phyloP scores from a whole-genome alignment of 2,888 invertebrate genomes.

The Harpagoxenus sublaevis region DNA sequence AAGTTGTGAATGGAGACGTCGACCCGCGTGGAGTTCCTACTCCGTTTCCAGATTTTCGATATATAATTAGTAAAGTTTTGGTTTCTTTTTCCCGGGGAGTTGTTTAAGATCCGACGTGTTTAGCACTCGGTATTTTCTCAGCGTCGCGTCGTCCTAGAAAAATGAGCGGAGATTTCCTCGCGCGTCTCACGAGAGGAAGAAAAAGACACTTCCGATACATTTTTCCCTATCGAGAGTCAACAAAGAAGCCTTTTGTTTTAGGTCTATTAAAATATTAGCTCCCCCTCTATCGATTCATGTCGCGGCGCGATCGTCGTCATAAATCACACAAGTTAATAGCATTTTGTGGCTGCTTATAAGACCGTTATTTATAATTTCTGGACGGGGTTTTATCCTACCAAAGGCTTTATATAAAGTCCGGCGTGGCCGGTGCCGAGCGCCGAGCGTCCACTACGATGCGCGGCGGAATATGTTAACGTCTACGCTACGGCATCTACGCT shows the following conservation, averaged over 20 bases:
- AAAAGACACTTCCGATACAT: neutral
- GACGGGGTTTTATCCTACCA: slow-evolving; percentile 33
- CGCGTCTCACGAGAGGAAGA: neutral
- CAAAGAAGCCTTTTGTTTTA: neutral
- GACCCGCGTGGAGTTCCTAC: slow-evolving; percentile 31
- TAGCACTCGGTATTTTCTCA: neutral
- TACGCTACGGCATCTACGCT: neutral
- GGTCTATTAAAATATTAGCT: neutral
- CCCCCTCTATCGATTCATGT: slow-evolving; percentile 3
- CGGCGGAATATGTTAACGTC: slow-evolving; percentile 22
- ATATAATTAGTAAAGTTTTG: slow-evolving; percentile 37
- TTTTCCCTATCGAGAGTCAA: neutral
- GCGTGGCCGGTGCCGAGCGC: neutral
- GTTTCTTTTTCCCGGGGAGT: neutral
- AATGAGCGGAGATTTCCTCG: neutral
- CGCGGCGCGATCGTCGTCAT: slow-evolving; percentile 6
- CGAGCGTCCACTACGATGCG: slow-evolving; percentile 9
- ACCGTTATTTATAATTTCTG: slow-evolving; percentile 52
- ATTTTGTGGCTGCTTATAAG: slow-evolving; percentile 47
- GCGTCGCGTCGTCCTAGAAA: neutral
- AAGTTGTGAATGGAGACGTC: slow-evolving; percentile 60
- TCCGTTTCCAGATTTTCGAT: slow-evolving; percentile 26
- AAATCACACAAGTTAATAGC: slow-evolving; percentile 47
- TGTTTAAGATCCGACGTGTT: neutral
- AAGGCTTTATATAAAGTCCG: slow-evolving; percentile 42